Conservation (phyloP, 2,888 invertebrate species). For the Stenurella melanura region DNA sequence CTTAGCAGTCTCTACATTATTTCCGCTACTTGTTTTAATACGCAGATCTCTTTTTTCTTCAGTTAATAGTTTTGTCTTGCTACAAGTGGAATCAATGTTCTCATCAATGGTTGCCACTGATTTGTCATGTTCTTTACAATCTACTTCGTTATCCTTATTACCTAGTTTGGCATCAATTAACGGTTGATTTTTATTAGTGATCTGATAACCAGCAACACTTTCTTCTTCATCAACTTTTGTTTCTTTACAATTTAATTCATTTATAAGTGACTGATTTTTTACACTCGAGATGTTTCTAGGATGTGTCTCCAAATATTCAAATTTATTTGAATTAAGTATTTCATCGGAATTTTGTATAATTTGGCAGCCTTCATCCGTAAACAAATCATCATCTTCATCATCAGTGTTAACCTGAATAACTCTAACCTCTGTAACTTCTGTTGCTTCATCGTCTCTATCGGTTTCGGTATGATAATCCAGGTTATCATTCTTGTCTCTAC, state of each 20-base stretch:
- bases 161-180: neutral
- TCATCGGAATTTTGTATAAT: neutral
- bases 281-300: constrained; percentile 13
- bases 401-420: constrained; percentile 58
- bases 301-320: constrained; percentile 36
- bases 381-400: constrained; percentile 54
- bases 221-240: neutral
- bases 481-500: constrained; percentile 37
- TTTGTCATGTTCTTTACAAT: neutral
- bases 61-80: neutral
- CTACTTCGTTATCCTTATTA: neutral
- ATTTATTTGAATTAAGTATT: constrained; percentile 9
- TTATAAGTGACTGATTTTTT: neutral
- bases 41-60: neutral
- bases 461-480: constrained; percentile 2
- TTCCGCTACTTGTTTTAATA: neutral
- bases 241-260: neutral
- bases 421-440: constrained; percentile 53
- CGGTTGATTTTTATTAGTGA: neutral
- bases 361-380: constrained; percentile 44
- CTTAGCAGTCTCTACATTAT: too few species aligned
- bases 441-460: constrained; percentile 36
- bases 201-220: neutral
- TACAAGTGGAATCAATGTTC: neutral
- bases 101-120: neutral